Conservation (phyloP, 2,888 invertebrate genomes). For the Scaptomyza parva region DNA sequence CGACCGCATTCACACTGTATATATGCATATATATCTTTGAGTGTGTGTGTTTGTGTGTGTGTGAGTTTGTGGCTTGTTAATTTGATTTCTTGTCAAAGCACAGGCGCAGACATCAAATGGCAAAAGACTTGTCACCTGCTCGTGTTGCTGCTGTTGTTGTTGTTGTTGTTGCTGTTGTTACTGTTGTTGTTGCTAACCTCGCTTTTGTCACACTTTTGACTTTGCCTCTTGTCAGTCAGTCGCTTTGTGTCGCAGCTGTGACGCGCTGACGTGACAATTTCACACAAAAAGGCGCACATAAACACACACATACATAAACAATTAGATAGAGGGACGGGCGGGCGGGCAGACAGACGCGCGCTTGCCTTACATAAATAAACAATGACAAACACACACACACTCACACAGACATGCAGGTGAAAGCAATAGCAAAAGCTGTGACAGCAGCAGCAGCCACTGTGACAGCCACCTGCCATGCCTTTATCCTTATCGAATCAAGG, state of each 20-base stretch:
- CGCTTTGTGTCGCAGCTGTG: constrained; percentile 34
- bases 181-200: constrained; percentile 11
- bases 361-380: constrained; percentile 39
- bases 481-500: constrained; percentile 63
- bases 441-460: constrained; percentile 20
- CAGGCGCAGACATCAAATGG: constrained; percentile 48
- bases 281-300: constrained; percentile 63
- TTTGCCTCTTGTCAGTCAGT: constrained; percentile 44
- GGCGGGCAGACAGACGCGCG: constrained; percentile 23
- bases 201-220: constrained; percentile 74
- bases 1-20: constrained; percentile 36
- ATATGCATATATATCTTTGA: neutral
- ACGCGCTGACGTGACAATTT: constrained; percentile 79
- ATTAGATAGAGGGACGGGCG: constrained; percentile 38
- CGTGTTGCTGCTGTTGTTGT: constrained; percentile 18
- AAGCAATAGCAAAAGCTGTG: constrained; percentile 4
- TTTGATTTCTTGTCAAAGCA: constrained; percentile 77
- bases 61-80: constrained; percentile 65
- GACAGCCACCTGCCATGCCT: constrained; percentile 61
- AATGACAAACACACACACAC: too few species aligned
- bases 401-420: constrained; percentile 26
- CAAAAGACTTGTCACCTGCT: constrained; percentile 62
- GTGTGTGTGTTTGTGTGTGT: neutral
- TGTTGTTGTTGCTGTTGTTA: constrained; percentile 21
- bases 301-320: constrained; percentile 4